Evolutionary conservation across 2,888 invertebrate species (phyloP).

Genomic region (Ligdia adustata): DNA sequence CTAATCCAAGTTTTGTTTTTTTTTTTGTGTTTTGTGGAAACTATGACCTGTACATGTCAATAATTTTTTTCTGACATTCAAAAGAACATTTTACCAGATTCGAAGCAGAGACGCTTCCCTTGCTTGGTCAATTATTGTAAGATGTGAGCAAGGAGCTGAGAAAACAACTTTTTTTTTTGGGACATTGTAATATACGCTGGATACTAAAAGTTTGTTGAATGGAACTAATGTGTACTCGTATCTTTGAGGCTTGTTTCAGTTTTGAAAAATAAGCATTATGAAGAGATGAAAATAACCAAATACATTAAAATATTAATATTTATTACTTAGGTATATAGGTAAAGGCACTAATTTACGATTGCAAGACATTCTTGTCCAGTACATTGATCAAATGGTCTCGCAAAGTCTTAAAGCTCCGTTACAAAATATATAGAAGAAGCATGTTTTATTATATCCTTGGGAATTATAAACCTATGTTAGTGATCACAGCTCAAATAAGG

Average conservation of each 20-base stretch:
- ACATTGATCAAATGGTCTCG: conserved; percentile 23
- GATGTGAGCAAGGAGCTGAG: no score
- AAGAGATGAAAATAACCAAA: not conserved
- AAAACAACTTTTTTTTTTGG: no score
- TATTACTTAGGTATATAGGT: conserved; percentile 20
- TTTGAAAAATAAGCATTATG: not conserved
- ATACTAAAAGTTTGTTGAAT: no score
- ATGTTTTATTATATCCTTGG: conserved; percentile 27
- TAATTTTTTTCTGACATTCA: not conserved
- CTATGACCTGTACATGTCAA: not conserved
- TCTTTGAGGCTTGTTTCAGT: no score
- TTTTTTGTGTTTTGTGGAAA: not conserved
- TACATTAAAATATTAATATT: conserved; percentile 37
- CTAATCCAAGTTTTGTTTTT: not conserved
- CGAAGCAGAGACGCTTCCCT: no score
- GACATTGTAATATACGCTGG: no score
- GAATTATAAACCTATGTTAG: conserved; percentile 34
- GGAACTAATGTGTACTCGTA: no score
- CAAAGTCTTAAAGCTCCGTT: conserved; percentile 29
- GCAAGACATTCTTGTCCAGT: conserved; percentile 20
- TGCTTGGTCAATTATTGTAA: no score
- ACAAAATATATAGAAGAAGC: conserved; percentile 27
- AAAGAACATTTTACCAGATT: no score
- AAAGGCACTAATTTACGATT: conserved; percentile 30
- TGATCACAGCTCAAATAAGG: conserved; percentile 77